These are phyloP conservation scores for Orthonyx spaldingii DNA, from an alignment of 2,113 vertebrate genomes.

Conservation along the genomic window DNA sequence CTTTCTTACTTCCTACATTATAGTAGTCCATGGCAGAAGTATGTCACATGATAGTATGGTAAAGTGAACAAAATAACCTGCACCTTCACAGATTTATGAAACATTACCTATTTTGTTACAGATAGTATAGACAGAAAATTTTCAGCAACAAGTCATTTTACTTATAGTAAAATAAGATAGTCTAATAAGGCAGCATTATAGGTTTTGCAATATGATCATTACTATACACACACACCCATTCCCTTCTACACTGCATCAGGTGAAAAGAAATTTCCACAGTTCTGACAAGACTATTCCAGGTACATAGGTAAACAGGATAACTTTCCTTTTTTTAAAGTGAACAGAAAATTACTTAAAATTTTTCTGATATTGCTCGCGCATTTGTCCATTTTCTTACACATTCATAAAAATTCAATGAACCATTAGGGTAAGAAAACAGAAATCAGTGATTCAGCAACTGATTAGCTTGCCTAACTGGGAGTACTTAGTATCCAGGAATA, in stretches of 20 bases:
- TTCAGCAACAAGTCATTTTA: background rate
- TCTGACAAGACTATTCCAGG: background rate
- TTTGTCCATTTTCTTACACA: background rate
- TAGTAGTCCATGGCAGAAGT: background rate
- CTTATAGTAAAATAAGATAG: background rate
- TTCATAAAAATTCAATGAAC: background rate
- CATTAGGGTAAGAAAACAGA: background rate
- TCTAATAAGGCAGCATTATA: background rate
- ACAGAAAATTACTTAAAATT: background rate
- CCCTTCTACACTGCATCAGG: background rate
- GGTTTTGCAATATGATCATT: background rate
- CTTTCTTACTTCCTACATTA: background rate
- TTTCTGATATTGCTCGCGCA: background rate
- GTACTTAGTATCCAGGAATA: background rate
- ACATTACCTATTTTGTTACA: background rate
- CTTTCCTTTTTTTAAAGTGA: background rate
- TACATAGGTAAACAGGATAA: background rate
- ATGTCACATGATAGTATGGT: background rate
- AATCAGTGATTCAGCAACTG: background rate
- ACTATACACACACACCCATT: background rate
- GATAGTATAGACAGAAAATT: background rate
- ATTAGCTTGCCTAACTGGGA: background rate
- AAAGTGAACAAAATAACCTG: background rate
- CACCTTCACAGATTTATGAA: background rate
- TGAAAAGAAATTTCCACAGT: background rate